phyloP scores from a whole-genome alignment of 2,797 vertebrate species.

The Masticophis lateralis region DNA sequence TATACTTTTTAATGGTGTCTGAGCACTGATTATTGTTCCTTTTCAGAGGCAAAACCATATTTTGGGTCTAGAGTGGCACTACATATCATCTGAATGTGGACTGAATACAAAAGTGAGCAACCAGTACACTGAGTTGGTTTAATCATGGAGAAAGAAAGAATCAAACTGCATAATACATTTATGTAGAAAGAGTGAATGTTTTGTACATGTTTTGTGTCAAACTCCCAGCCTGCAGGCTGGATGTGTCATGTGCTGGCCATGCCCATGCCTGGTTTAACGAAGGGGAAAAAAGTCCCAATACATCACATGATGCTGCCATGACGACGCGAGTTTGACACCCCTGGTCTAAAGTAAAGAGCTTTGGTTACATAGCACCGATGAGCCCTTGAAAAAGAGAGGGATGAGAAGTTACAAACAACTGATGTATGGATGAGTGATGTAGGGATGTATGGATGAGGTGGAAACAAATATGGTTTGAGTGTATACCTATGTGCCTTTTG shows the following conservation, averaged over 20 bases:
- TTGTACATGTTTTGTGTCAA: too few species aligned
- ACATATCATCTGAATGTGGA: neutral
- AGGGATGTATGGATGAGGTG: neutral
- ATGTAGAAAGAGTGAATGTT: neutral
- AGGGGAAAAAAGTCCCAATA: too few species aligned
- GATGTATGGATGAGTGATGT: neutral
- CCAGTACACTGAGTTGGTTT: neutral
- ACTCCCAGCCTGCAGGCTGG: too few species aligned
- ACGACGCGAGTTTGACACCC: too few species aligned
- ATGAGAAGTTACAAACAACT: neutral
- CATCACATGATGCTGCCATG: too few species aligned
- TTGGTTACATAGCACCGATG: neutral
- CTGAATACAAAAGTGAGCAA: neutral
- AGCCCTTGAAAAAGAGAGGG: neutral
- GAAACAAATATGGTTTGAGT: neutral
- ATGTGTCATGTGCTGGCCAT: too few species aligned
- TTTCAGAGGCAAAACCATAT: neutral
- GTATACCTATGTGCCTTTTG: neutral
- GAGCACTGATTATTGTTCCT: slow-evolving; percentile 20
- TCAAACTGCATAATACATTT: neutral
- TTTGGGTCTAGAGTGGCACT: neutral
- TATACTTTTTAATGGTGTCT: neutral
- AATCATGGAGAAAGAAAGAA: neutral
- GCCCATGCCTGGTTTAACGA: too few species aligned
- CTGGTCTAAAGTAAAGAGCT: neutral